Conservation (phyloP, 1,140 invertebrate genomes). For the Magallana angulata region DNA sequence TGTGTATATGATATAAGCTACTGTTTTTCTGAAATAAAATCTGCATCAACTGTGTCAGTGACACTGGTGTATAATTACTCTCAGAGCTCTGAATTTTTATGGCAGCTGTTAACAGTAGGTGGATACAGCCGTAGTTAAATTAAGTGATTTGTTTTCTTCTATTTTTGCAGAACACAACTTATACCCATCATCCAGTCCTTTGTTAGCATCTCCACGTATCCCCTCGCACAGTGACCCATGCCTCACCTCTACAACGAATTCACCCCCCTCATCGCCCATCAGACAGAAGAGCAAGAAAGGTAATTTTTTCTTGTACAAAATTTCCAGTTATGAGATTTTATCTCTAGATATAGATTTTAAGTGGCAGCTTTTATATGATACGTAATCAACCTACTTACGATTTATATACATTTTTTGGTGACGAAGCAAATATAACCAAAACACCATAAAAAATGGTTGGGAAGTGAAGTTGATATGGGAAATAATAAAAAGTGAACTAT, state of each 20-base stretch:
- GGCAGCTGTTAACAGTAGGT: background rate
- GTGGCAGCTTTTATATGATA: background rate
- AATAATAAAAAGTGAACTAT: conserved; percentile 3
- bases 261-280: conserved; percentile 67
- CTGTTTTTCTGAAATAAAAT: conserved; percentile 13
- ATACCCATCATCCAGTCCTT: conserved; percentile 57
- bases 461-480: background rate
- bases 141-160: background rate
- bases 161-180: conserved; percentile 59
- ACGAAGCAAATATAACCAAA: background rate
- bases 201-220: conserved; percentile 49
- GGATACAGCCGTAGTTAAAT: background rate
- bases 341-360: background rate
- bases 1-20: background rate
- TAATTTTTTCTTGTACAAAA: conserved; percentile 50
- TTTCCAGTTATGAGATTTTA: too few species aligned
- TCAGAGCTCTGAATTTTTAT: background rate
- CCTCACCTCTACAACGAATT: conserved; percentile 58
- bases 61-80: background rate
- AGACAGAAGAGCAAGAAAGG: conserved; percentile 76
- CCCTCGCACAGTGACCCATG: conserved; percentile 28
- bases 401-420: too few species aligned
- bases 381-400: background rate
- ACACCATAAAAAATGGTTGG: background rate
- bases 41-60: background rate